These are phyloP conservation scores for Nephrotoma flavescens DNA, from an alignment of 2,888 invertebrate species.

Conservation along the genomic window DNA sequence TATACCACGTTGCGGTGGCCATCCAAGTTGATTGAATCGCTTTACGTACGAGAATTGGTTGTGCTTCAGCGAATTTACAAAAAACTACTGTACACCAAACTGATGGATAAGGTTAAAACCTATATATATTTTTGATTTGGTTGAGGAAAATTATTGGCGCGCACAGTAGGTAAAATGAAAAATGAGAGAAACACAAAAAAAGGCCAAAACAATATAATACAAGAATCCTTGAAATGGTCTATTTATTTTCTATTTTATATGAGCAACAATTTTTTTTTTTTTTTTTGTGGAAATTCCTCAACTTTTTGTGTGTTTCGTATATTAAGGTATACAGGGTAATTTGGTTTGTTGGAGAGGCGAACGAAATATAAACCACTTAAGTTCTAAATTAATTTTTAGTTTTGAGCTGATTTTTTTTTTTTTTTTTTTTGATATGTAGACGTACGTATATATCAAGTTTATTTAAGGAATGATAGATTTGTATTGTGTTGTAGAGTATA, in stretches of 20 bases:
- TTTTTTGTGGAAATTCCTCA: neutral
- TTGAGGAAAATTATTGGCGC: neutral
- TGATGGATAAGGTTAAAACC: neutral
- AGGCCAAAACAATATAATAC: neutral
- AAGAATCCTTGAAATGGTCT: neutral
- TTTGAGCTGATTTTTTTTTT: neutral
- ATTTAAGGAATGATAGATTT: neutral
- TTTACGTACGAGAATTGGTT: neutral
- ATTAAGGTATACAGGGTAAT: neutral
- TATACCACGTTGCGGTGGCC: neutral
- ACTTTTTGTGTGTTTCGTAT: neutral
- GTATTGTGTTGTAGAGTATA: neutral
- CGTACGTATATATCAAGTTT: neutral
- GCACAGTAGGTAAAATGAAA: neutral
- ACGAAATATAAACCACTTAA: neutral
- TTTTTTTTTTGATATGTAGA: neutral
- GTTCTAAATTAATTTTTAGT: neutral
- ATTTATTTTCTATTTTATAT: neutral
- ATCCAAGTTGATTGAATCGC: neutral
- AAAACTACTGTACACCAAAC: neutral
- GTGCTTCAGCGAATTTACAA: neutral
- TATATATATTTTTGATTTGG: neutral
- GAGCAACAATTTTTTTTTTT: neutral
- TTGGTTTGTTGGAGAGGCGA: neutral
- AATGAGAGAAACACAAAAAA: neutral